Conservation (phyloP, 2,113 vertebrate species). For the Datnioides undecimradiatus region DNA sequence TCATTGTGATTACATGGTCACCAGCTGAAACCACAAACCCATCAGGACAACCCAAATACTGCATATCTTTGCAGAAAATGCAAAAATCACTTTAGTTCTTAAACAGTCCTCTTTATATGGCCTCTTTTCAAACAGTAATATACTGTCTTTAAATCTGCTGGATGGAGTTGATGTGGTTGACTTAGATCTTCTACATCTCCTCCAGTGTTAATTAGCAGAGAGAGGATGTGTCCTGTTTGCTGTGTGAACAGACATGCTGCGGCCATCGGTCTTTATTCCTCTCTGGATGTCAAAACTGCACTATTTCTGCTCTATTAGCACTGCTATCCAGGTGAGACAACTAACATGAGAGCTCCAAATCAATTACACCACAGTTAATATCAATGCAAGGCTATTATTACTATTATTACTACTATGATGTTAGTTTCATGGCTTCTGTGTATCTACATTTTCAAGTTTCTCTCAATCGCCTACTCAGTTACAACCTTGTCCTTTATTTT, state of each 20-base stretch:
- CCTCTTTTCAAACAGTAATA: not conserved
- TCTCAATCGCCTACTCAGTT: not conserved
- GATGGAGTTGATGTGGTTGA: not conserved
- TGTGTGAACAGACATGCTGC: not conserved
- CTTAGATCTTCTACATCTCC: not conserved
- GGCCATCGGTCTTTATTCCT: not conserved
- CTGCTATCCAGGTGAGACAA: not conserved
- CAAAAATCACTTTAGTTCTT: not conserved
- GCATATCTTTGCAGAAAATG: not conserved
- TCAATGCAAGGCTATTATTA: not conserved
- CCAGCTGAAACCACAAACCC: not conserved
- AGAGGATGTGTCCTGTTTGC: not conserved
- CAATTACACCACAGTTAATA: not conserved
- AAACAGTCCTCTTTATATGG: not conserved
- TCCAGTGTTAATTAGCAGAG: conserved; percentile 7
- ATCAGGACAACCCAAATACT: not conserved
- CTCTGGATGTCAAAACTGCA: conserved; percentile 5
- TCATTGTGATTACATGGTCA: not conserved
- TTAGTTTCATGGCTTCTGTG: not conserved
- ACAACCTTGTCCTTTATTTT: not conserved
- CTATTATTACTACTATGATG: not conserved
- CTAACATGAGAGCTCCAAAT: conserved; percentile 1
- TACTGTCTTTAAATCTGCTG: not conserved
- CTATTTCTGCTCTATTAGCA: conserved; percentile 1
- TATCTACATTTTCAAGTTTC: not conserved